Percentiles rank a stretch among this genome's conserved stretches.
phyloP scores from a whole-genome alignment of 2,797 vertebrate species.

The Cheirogaleus major region DNA sequence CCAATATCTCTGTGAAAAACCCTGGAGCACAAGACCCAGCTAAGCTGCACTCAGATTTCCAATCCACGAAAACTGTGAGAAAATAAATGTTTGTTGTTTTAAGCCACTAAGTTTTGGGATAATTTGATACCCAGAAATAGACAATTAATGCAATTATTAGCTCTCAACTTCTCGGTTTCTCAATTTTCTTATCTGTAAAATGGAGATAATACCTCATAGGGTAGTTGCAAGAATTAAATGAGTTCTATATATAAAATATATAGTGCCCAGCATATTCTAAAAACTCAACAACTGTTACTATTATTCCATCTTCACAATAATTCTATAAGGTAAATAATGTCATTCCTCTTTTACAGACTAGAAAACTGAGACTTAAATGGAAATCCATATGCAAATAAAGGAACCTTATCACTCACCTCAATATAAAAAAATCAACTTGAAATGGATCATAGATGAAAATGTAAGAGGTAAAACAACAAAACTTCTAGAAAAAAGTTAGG shows the following conservation, averaged over 20 bases:
- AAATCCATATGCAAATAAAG: neutral
- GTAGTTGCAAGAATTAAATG: neutral
- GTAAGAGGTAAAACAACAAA: neutral
- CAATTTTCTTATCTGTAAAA: neutral
- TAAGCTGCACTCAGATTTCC: neutral
- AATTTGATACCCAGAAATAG: neutral
- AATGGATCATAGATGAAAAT: neutral
- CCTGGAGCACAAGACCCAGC: neutral
- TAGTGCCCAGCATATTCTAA: neutral
- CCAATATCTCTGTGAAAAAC: neutral
- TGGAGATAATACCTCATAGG: neutral
- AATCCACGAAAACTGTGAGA: neutral
- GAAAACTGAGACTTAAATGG: neutral
- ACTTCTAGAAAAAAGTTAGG: neutral
- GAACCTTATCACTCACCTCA: neutral
- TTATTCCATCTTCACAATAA: neutral
- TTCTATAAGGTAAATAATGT: neutral
- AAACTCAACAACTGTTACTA: neutral
- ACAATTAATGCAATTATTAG: neutral
- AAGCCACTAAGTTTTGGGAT: neutral
- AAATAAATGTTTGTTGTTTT: neutral
- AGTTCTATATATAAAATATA: neutral
- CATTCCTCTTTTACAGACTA: neutral
- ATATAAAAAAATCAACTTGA: neutral
- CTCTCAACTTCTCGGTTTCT: neutral